Percentiles rank a stretch among this genome's conserved stretches.
Conservation (phyloP, 2,797 vertebrate species). For the Tachyglossus aculeatus region DNA sequence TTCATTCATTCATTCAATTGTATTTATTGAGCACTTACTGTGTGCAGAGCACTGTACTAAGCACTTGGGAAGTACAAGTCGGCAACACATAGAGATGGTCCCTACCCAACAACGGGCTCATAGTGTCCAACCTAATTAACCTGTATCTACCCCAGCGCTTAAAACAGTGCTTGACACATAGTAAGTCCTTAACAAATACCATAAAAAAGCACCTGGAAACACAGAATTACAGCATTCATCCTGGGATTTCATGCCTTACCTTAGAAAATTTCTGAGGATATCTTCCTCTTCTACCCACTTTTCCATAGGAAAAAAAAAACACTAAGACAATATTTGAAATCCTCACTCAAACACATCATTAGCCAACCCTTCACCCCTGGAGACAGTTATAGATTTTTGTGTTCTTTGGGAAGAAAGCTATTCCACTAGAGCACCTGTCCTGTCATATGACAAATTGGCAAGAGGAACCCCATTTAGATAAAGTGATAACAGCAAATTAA, state of each 20-base stretch:
- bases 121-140: no score
- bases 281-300: background rate
- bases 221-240: no score
- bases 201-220: no score
- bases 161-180: no score
- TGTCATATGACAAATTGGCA: background rate
- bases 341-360: constrained; percentile 35
- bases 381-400: constrained; percentile 33
- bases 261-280: background rate
- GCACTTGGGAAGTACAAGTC: no score
- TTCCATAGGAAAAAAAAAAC: background rate
- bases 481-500: constrained; percentile 30
- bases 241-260: background rate
- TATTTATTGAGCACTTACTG: no score
- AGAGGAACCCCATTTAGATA: constrained; percentile 6
- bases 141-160: no score
- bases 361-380: constrained; percentile 30
- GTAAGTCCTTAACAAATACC: no score
- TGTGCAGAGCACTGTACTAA: no score
- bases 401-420: background rate
- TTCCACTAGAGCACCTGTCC: constrained; percentile 8
- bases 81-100: no score
- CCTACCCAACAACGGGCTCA: no score
- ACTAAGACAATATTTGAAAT: constrained; percentile 37
- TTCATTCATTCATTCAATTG: no score